A percentile compares a stretch with the other conserved stretches of the same genome.
Conservation (phyloP, 1,140 invertebrate genomes). For the Sarcophaga bullata region DNA sequence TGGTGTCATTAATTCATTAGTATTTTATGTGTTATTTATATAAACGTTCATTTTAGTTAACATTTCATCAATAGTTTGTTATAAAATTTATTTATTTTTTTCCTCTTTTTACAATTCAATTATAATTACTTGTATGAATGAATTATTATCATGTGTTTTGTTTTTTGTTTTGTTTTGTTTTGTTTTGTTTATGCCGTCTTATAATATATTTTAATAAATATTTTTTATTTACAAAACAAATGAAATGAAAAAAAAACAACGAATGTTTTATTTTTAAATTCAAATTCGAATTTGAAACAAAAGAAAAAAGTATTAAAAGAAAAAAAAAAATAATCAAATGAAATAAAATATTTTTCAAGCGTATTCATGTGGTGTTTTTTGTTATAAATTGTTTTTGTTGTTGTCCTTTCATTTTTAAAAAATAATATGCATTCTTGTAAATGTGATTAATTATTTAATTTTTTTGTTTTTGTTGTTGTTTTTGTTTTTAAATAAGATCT, state of each 20-base stretch:
- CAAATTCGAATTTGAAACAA: background rate
- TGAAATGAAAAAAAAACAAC: background rate
- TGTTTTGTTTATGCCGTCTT: no score
- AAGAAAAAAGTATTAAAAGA: background rate
- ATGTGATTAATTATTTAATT: background rate
- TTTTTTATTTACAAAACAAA: conserved; percentile 5
- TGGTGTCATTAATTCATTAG: no score
- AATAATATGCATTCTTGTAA: background rate
- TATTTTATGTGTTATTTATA: no score
- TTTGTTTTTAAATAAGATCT: background rate
- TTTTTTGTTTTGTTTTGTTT: no score
- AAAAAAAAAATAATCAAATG: background rate
- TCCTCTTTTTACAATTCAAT: no score
- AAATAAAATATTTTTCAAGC: conserved; percentile 15
- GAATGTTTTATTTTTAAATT: no score
- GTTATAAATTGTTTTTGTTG: background rate
- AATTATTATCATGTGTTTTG: no score
- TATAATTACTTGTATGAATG: no score
- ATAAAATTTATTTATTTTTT: no score
- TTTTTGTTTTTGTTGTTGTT: conserved; percentile 9
- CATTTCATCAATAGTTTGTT: no score
- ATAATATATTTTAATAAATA: background rate
- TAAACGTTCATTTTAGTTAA: no score
- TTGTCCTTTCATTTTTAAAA: background rate
- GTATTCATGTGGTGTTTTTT: conserved; percentile 40